Conservation (phyloP, 2,888 invertebrate species). For the Parnassius mnemosyne region DNA sequence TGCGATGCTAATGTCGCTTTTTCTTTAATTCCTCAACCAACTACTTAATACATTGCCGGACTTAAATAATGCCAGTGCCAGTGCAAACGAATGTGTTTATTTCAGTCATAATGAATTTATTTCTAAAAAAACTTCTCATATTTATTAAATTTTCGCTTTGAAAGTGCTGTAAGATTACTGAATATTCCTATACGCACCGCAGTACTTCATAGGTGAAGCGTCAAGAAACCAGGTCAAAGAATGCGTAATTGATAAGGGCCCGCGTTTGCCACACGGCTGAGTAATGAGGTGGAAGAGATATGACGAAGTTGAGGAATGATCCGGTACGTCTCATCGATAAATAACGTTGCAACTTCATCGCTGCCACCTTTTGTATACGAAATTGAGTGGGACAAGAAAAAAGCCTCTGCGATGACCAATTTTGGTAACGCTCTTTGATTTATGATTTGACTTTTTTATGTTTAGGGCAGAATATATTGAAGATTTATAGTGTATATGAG, state of each 20-base stretch:
- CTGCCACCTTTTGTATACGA: slow-evolving; percentile 2
- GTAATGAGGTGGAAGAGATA: slow-evolving; percentile 60
- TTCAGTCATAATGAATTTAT: not conserved
- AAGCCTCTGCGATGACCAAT: no score
- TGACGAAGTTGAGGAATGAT: slow-evolving; percentile 46
- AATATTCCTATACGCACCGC: slow-evolving; percentile 6
- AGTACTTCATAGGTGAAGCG: slow-evolving; percentile 8
- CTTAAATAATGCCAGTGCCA: no score
- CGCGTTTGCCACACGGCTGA: slow-evolving; percentile 28
- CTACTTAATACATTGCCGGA: no score
- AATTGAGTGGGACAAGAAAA: not conserved
- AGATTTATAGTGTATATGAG: no score
- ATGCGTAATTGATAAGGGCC: slow-evolving; percentile 42
- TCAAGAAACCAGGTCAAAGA: slow-evolving; percentile 36
- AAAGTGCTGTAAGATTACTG: not conserved
- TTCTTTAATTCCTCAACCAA: no score
- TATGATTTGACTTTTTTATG: no score
- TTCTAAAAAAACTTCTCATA: not conserved
- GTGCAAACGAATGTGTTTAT: no score
- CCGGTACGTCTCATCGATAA: slow-evolving; percentile 24
- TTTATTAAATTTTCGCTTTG: not conserved
- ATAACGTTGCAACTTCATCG: slow-evolving; percentile 18
- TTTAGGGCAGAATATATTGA: no score
- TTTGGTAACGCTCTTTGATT: no score
- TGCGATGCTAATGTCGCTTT: no score